Percentiles rank a stretch among this genome's conserved stretches.
Evolutionary conservation across 2,113 vertebrate genomes (phyloP).

Genomic region (Agapornis roseicollis): DNA sequence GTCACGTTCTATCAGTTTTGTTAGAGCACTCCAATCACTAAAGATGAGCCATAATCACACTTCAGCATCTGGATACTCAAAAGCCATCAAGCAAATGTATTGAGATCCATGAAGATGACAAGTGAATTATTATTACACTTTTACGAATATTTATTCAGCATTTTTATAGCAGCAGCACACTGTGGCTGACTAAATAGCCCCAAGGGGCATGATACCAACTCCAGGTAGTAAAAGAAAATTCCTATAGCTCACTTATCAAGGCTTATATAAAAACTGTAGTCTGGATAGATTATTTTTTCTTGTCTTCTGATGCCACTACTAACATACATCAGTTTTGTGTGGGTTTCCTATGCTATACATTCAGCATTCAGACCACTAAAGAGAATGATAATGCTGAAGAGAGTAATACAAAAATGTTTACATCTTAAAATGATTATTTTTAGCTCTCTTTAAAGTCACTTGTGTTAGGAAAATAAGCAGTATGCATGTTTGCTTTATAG

Average conservation of each 20-base stretch:
- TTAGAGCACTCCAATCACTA: background rate
- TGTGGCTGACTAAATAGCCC: background rate
- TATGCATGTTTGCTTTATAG: background rate
- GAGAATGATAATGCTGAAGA: background rate
- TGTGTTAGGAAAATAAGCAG: background rate
- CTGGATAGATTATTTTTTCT: background rate
- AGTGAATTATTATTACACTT: background rate
- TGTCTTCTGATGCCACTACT: background rate
- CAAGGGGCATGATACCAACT: background rate
- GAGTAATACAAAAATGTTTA: background rate
- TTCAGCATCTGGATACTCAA: background rate
- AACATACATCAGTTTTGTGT: background rate
- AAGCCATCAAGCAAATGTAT: background rate
- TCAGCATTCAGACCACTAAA: background rate
- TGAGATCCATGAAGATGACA: background rate
- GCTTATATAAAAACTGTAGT: background rate
- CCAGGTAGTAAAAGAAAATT: background rate
- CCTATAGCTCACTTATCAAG: background rate
- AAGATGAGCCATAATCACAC: background rate
- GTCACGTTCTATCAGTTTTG: background rate
- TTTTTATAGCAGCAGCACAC: background rate
- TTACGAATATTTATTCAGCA: background rate
- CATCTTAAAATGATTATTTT: background rate
- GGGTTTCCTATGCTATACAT: background rate
- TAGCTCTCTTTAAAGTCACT: background rate